Evolutionary conservation across 2,888 invertebrate genomes (phyloP).

Genomic region (Limnephilus lunatus): DNA sequence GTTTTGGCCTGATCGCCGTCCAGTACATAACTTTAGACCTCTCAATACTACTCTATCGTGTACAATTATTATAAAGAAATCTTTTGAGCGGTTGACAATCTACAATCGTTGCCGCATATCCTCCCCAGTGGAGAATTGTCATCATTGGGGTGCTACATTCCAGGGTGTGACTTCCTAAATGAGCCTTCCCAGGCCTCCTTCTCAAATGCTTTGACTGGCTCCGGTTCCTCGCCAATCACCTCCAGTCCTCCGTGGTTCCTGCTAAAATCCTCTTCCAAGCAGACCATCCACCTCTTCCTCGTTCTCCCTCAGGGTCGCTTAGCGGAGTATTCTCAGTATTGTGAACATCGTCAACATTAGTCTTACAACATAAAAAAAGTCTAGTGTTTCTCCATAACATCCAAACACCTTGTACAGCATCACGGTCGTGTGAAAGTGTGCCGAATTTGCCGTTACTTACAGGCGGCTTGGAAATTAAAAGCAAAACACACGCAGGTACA

Average conservation of each 20-base stretch:
- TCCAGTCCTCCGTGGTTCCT: too few species aligned
- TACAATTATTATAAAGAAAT: neutral
- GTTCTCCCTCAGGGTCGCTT: too few species aligned
- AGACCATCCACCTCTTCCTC: too few species aligned
- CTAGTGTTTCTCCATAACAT: neutral
- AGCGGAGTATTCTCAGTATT: too few species aligned
- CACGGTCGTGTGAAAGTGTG: conserved; percentile 45
- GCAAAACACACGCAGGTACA: conserved; percentile 15
- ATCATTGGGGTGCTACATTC: too few species aligned
- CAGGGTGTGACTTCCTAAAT: too few species aligned
- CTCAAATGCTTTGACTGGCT: too few species aligned
- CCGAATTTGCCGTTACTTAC: conserved; percentile 26
- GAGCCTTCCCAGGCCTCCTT: neutral
- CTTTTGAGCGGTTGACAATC: neutral
- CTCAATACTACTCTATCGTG: neutral
- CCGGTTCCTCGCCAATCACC: too few species aligned
- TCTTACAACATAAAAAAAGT: too few species aligned
- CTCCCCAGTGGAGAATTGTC: neutral
- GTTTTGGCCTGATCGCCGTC: neutral
- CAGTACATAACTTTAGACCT: neutral
- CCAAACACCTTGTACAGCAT: neutral
- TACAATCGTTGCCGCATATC: neutral
- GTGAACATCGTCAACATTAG: too few species aligned
- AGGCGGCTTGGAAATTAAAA: conserved; percentile 15
- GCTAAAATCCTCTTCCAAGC: too few species aligned